phyloP scores from a whole-genome alignment of 2,797 vertebrate genomes.

The Sphaeramia orbicularis region DNA sequence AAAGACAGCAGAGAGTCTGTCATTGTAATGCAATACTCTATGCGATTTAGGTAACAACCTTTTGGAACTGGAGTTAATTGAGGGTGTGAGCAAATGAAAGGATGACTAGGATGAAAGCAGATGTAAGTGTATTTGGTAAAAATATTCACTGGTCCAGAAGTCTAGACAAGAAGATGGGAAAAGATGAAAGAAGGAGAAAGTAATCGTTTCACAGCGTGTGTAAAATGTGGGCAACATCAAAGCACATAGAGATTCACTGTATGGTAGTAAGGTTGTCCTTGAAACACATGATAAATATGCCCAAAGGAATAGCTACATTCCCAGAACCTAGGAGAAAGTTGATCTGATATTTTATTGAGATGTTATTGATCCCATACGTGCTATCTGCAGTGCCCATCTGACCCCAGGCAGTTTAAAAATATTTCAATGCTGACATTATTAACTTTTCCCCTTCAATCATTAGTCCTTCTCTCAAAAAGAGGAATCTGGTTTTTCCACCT shows the following conservation, averaged over 20 bases:
- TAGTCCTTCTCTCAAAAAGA: constrained; percentile 2
- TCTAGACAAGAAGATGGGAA: constrained; percentile 46
- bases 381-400: constrained; percentile 7
- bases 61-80: constrained; percentile 44
- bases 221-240: constrained; percentile 56
- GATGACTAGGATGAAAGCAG: constrained; percentile 54
- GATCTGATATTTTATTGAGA: constrained; percentile 47
- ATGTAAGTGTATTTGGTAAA: constrained; percentile 39
- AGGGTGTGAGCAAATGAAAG: constrained; percentile 47
- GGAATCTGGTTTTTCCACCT: constrained; percentile 33
- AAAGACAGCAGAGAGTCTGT: constrained; percentile 35
- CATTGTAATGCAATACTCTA: constrained; percentile 52
- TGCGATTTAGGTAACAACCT: constrained; percentile 49
- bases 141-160: constrained; percentile 45
- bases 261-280: constrained; percentile 25
- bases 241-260: constrained; percentile 30
- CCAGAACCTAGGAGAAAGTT: constrained; percentile 56
- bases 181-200: constrained; percentile 44
- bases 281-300: constrained; percentile 44
- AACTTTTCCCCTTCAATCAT: constrained; percentile 11
- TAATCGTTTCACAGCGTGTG: constrained; percentile 35
- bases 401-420: constrained; percentile 47
- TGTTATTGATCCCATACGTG: constrained; percentile 52
- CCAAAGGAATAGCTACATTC: constrained; percentile 51
- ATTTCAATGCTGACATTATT: constrained; percentile 20